phyloP scores from a whole-genome alignment of 2,888 invertebrate species.

The Tenodera sinensis region DNA sequence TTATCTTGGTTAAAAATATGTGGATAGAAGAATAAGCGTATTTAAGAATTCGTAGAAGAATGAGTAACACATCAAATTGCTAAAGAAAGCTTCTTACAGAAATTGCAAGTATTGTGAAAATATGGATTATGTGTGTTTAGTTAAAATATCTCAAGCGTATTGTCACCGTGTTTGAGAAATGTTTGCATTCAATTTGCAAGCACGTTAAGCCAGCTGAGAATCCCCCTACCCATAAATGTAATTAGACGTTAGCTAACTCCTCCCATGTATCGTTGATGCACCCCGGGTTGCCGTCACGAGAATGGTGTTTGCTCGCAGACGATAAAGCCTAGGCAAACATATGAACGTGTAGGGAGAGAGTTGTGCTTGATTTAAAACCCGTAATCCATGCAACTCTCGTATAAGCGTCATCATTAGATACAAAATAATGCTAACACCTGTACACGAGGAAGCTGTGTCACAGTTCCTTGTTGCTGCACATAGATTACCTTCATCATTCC shows the following conservation, averaged over 20 bases:
- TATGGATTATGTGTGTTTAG: too few relatives aligned
- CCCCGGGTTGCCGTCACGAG: not conserved
- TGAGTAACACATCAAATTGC: too few relatives aligned
- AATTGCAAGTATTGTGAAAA: too few relatives aligned
- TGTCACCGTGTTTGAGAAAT: too few relatives aligned
- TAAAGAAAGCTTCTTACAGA: too few relatives aligned
- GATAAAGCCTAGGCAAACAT: not conserved
- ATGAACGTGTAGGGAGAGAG: not conserved
- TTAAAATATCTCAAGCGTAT: too few relatives aligned
- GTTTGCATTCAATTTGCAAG: not conserved
- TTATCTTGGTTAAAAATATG: too few relatives aligned
- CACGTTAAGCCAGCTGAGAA: not conserved
- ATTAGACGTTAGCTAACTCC: not conserved
- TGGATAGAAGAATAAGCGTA: too few relatives aligned
- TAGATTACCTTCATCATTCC: too few relatives aligned
- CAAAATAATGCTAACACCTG: not conserved
- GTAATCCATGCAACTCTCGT: not conserved
- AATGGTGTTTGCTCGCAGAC: not conserved
- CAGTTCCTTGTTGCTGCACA: too few relatives aligned
- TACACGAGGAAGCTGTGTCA: too few relatives aligned
- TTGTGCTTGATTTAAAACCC: not conserved
- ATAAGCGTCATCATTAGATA: not conserved
- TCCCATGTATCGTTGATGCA: not conserved
- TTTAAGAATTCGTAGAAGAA: too few relatives aligned
- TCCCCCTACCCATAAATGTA: not conserved